Conservation (phyloP, 1,140 invertebrate species). For the Drosophila tsacasi region DNA sequence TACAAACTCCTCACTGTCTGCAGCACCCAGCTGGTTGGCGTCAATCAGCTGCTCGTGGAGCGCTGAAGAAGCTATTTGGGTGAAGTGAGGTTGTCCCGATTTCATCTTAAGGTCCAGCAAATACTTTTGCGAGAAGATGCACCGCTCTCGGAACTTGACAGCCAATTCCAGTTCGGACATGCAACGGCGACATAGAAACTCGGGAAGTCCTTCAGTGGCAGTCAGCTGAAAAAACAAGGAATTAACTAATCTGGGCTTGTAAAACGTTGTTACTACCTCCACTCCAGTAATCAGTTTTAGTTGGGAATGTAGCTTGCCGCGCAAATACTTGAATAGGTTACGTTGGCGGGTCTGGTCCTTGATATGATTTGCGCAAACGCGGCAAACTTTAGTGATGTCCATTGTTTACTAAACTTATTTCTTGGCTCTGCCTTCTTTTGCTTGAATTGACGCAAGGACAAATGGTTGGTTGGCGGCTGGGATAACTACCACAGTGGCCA, state of each 20-base stretch:
- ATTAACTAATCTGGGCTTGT: neutral
- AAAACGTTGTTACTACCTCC: conserved; percentile 24
- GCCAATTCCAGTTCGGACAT: conserved; percentile 63
- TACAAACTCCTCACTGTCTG: neutral
- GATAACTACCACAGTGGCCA: neutral
- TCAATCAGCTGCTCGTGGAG: conserved; percentile 61
- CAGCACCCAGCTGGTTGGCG: conserved; percentile 33
- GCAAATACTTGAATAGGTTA: conserved; percentile 56
- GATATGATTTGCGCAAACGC: conserved; percentile 65
- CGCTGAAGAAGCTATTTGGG: neutral
- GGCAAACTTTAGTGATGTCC: conserved; percentile 57
- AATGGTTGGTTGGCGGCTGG: neutral
- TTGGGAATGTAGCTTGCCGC: conserved; percentile 48
- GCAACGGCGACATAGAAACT: conserved; percentile 59
- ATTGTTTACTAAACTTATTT: conserved; percentile 30
- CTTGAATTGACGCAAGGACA: neutral
- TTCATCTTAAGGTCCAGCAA: conserved; percentile 51
- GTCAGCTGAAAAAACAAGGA: conserved; percentile 26
- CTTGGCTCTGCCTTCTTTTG: neutral
- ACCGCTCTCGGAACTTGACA: conserved; percentile 69
- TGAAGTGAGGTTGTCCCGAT: neutral
- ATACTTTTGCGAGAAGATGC: conserved; percentile 69
- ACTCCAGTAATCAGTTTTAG: conserved; percentile 65
- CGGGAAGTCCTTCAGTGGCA: conserved; percentile 37
- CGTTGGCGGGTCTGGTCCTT: conserved; percentile 48